phyloP scores from a whole-genome alignment of 2,888 invertebrate genomes.

The Uropetala carovei region DNA sequence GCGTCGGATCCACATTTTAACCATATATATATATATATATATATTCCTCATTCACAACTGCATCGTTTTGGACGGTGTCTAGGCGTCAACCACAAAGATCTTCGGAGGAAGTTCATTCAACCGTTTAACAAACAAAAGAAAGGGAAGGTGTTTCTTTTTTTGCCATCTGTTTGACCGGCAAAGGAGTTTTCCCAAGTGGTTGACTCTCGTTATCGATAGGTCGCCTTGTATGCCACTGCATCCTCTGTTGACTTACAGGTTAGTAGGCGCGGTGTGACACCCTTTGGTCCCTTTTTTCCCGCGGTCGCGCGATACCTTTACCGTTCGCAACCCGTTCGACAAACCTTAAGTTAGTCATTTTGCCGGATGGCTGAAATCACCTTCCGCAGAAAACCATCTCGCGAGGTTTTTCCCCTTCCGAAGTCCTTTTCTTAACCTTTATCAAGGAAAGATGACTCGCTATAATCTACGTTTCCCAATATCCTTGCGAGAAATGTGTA shows the following conservation, averaged over 20 bases:
- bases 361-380: no score
- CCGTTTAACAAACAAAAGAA: conserved; percentile 40
- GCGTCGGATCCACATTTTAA: neutral
- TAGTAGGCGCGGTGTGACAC: neutral
- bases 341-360: no score
- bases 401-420: no score
- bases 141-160: neutral
- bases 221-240: conserved; percentile 1
- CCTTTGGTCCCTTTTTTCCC: neutral
- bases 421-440: no score
- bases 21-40: no score
- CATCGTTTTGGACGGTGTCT: neutral
- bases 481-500: no score
- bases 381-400: no score
- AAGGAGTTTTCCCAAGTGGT: neutral
- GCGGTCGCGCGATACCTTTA: neutral
- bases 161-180: neutral
- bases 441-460: no score
- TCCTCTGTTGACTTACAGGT: conserved; percentile 12
- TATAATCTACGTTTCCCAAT: no score
- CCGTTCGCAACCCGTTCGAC: neutral
- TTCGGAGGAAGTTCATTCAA: neutral
- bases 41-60: neutral
- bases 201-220: conserved; percentile 15
- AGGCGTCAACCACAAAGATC: neutral